Evolutionary conservation across 2,113 vertebrate genomes (phyloP).

Genomic region (Larimichthys polyactis): DNA sequence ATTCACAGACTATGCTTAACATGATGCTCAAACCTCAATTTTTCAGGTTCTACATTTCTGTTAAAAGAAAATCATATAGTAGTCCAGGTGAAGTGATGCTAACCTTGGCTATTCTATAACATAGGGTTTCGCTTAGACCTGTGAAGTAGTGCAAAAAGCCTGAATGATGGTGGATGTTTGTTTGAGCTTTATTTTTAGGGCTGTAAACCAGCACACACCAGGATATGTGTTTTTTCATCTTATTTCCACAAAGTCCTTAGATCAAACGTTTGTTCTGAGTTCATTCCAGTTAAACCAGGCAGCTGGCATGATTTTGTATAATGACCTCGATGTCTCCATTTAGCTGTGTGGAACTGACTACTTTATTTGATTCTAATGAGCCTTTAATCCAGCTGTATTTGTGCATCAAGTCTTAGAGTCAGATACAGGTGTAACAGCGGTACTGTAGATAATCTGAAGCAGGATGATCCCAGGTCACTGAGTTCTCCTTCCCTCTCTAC

Average conservation of each 20-base stretch:
- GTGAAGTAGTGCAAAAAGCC: background rate
- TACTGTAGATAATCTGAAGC: conserved; percentile 57
- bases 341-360: background rate
- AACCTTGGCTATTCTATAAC: background rate
- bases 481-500: conserved; percentile 61
- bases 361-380: conserved; percentile 41
- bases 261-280: background rate
- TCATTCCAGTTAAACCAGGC: conserved; percentile 14
- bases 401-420: conserved; percentile 26
- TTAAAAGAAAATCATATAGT: no score
- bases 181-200: background rate
- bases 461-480: conserved; percentile 66
- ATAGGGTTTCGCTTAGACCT: background rate
- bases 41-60: background rate
- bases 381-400: conserved; percentile 53
- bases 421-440: conserved; percentile 28
- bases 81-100: background rate
- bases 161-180: background rate
- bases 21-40: background rate
- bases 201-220: background rate
- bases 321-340: conserved; percentile 46
- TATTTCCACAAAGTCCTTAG: background rate
- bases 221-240: background rate
- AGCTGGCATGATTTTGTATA: conserved; percentile 5
- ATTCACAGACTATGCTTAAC: background rate